These are phyloP conservation scores for Sycobia sp. DNA, from an alignment of 1,140 invertebrate species.

Conservation along the genomic window DNA sequence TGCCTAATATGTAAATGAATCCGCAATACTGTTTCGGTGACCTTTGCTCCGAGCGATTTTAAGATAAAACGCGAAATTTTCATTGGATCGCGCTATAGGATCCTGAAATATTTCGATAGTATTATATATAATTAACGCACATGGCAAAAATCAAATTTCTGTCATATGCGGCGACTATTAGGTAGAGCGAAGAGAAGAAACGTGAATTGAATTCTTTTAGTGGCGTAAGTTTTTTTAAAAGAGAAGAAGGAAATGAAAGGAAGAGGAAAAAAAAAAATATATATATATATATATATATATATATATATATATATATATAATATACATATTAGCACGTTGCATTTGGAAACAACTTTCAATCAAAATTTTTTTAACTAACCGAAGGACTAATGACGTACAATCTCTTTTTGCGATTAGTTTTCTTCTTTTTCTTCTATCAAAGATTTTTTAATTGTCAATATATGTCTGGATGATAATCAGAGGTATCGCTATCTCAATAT, in stretches of 20 bases:
- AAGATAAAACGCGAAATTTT: constrained; percentile 25
- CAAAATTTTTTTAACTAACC: constrained; percentile 26
- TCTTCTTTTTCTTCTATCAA: no score
- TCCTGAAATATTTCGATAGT: constrained; percentile 22
- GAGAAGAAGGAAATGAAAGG: neutral
- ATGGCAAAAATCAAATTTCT: constrained; percentile 33
- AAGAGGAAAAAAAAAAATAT: no score
- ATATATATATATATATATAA: no score
- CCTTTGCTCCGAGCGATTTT: no score
- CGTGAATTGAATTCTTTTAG: constrained; percentile 27
- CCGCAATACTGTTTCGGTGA: no score
- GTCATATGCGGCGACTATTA: constrained; percentile 12
- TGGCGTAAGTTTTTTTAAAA: constrained; percentile 9
- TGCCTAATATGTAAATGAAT: no score
- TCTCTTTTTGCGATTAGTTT: constrained; percentile 16
- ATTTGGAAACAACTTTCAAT: constrained; percentile 17
- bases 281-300: no score
- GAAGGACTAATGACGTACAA: constrained; percentile 12
- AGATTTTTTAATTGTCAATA: no score
- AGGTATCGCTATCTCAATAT: constrained; percentile 26
- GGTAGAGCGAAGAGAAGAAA: constrained; percentile 7
- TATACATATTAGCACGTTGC: neutral
- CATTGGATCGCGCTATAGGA: constrained; percentile 18
- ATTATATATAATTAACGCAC: constrained; percentile 27
- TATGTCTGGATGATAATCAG: constrained; percentile 26